A percentile compares a stretch with the other conserved stretches of the same genome.
These are phyloP conservation scores for Andrena hattorfiana DNA, from an alignment of 2,888 invertebrate genomes.

Conservation along the genomic window DNA sequence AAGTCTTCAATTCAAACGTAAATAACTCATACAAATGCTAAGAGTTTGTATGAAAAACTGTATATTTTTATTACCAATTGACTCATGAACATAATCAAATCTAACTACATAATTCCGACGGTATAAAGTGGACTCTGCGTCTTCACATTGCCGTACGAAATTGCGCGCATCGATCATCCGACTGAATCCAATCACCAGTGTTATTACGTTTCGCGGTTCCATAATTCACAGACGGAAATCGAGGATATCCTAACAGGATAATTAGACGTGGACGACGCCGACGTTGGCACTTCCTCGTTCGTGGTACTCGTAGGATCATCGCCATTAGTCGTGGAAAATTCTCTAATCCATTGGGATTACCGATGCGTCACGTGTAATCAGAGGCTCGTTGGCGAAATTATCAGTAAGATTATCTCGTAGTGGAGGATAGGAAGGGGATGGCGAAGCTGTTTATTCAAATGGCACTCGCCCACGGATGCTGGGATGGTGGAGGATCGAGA, in stretches of 20 bases:
- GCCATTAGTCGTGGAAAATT: not conserved
- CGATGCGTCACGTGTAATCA: constrained; percentile 22
- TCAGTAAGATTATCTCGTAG: not conserved
- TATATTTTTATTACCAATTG: too few relatives aligned
- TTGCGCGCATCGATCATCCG: constrained; percentile 8
- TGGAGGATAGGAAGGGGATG: not conserved
- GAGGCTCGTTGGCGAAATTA: constrained; percentile 10
- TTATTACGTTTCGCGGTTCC: constrained; percentile 8
- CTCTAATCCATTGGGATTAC: constrained; percentile 21
- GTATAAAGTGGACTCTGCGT: too few relatives aligned
- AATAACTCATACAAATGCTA: too few relatives aligned
- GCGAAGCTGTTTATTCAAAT: constrained; percentile 38
- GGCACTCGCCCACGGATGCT: constrained; percentile 5
- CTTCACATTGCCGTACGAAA: not conserved
- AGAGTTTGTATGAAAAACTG: too few relatives aligned
- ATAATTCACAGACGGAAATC: constrained; percentile 11
- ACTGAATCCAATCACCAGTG: not conserved
- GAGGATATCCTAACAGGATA: not conserved
- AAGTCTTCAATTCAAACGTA: too few relatives aligned
- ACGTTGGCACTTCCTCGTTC: not conserved
- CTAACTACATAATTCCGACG: too few relatives aligned
- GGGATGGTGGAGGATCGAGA: constrained; percentile 1
- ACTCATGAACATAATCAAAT: too few relatives aligned
- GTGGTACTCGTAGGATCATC: not conserved
- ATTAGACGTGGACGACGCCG: not conserved